Base-by-base conservation (phyloP, 1,140 invertebrate species). In the Branchinecta lindahli region DNA sequence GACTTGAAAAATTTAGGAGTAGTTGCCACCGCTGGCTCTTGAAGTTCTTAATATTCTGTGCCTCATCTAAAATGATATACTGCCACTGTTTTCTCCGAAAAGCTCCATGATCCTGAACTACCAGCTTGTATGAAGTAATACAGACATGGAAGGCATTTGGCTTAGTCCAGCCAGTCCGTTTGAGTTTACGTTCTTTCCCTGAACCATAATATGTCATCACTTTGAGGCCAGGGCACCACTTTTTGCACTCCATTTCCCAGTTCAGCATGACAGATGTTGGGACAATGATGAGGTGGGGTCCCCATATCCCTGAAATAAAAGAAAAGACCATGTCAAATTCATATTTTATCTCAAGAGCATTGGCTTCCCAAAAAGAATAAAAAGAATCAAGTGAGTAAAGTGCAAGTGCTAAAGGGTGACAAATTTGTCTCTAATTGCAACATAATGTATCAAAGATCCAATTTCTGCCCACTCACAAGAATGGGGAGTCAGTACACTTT, bases 221-320 rank as follows among this genome's bases (percentile, higher is more conserved):
- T 85, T 99, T 99, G 76, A 99, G 96, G 67, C 91, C 92, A 1
- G 97, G 97, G 81, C 96, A 99, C 96, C 97, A 99, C 80, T 99
- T 99, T 80, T 99, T 99, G 75, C 96, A 94, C 80, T 99, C 97
- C 91, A 99, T 96, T 82, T 99, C 97, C 97, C 97, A 99, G 82
- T 99, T 99, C 46, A 99, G 83, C 91, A 99, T 97, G n/a, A 99
- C 96, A 75, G 95, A 98, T 9, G 97, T 99, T 68, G 97, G 97
- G 72, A 99, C 97, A 72, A 99, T 91, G 74, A 99, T 95, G 9
- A 99, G 83, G 85, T 99, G 97, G 67, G 97, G 97, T 33, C 97
- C 97, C 97, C 97, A 99, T 77, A 87, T 84, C 70, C 83, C 84
- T 84, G 73, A 66, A 77, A 74, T 70, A 73, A 21, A 72, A 72